Evolutionary conservation across 2,113 vertebrate species (phyloP), one percentile per base, ranked within the genome.

Genomic region (Mus pahari): DNA sequence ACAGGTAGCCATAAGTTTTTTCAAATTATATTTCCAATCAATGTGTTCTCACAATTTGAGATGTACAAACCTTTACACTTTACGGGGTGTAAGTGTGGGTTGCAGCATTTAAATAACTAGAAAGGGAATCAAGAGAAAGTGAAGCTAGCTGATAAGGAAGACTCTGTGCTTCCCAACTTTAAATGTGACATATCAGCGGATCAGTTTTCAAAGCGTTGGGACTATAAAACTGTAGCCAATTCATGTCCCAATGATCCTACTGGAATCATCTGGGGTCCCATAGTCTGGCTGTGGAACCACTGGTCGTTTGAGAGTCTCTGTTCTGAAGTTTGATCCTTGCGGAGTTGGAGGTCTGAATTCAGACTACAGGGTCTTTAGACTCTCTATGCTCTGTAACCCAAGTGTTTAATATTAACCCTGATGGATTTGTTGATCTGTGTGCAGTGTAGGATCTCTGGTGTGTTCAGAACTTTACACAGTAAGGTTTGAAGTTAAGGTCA

Each of bases 281-380:
- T n/a, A 92, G 55, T 94, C 28, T 64, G 60, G 20, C 4, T 62
- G 26, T 55, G 28, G 79, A 6, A 48, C n/a, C 48, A 90, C 68
- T 68, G 66, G 75, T 50, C 28, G 75, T 75, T 75, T 88, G 90
- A 81, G 70, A 64, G 2, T 94, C 78, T 92, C 48, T 82, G 3
- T 90, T n/a, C 20, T 66, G 82, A 77, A 20, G 13, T 75, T 81
- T 86, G 84, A 89, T 53, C 92, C 78, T 87, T 53, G 89, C 39
- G 24, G 12, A 22, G 73, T 26, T 86, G 48, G 33, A 79, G 73
- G 66, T 90, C 73, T 94, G 24, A 42, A 33, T 71, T 92, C 55
- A 92, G 73, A 42, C 12, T 89, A 13, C 22, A 28, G 89, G 39
- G 28, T 92, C 45, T 89, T 78, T 73, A 84, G 66, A 89, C 7